A percentile compares a stretch with the other conserved stretches of the same genome.
Conservation (phyloP, 2,888 invertebrate species). For the Agrochola circellaris region DNA sequence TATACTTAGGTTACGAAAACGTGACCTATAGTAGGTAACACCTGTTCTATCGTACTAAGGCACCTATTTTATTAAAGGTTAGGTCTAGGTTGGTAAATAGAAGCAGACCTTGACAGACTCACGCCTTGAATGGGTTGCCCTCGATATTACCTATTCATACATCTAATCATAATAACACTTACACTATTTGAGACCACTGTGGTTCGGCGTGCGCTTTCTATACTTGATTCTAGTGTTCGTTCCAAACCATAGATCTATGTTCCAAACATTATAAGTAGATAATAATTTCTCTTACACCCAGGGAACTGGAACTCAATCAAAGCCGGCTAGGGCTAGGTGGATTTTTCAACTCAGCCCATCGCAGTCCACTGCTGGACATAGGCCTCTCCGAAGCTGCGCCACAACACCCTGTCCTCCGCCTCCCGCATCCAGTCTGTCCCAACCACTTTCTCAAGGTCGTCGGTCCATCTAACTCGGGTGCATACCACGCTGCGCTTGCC, state of each 20-base stretch:
- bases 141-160: background rate
- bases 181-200: background rate
- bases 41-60: background rate
- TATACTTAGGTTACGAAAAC: conserved; percentile 21
- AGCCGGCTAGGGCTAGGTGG: background rate
- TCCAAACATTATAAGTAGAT: background rate
- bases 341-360: too few relatives aligned
- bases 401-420: too few relatives aligned
- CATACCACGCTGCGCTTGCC: too few relatives aligned
- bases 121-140: conserved; percentile 9
- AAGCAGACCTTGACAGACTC: background rate
- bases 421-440: too few relatives aligned
- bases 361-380: too few relatives aligned
- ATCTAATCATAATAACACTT: background rate
- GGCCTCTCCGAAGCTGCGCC: too few relatives aligned
- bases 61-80: conserved; percentile 1
- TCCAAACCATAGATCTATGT: background rate
- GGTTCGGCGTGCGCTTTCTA: background rate
- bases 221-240: background rate
- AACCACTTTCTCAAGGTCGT: too few relatives aligned
- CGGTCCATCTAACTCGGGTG: too few relatives aligned
- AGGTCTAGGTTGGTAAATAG: conserved; percentile 12
- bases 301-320: background rate
- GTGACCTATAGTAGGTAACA: background rate
- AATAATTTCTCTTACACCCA: background rate